Conservation (phyloP, 2,113 vertebrate genomes). For the Nesogale talazaci region DNA sequence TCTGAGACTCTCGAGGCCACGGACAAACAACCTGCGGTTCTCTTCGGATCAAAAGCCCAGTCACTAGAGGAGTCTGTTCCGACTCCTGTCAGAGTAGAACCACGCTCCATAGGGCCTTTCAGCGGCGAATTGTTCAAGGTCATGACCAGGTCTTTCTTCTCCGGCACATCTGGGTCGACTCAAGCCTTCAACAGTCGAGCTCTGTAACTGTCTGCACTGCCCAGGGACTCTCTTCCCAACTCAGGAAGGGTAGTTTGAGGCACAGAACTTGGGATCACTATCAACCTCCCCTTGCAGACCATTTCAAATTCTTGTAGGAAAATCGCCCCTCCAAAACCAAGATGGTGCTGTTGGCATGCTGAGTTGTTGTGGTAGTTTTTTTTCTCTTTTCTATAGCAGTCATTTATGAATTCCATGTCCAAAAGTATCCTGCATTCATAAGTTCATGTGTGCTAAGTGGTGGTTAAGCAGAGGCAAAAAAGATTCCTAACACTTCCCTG, state of each 20-base stretch:
- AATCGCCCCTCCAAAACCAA: neutral
- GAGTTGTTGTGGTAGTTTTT: neutral
- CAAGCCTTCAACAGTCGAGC: neutral
- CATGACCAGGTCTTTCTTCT: neutral
- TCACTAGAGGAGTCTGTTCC: too few relatives aligned
- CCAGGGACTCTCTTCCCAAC: neutral
- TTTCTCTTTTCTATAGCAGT: neutral
- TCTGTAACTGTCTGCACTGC: neutral
- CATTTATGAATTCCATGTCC: constrained; percentile 22
- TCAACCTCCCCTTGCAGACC: neutral
- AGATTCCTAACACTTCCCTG: neutral
- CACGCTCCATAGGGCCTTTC: neutral
- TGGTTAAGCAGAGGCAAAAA: neutral
- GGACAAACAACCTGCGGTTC: neutral
- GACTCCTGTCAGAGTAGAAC: neutral
- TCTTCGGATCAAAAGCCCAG: neutral
- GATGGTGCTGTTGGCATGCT: neutral
- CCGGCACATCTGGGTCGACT: neutral
- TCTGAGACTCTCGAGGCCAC: constrained; percentile 24
- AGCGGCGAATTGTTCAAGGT: neutral
- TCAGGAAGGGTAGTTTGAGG: neutral
- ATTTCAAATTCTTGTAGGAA: neutral
- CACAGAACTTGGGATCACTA: neutral
- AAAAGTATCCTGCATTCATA: constrained; percentile 49
- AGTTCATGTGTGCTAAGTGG: neutral